Percentiles rank a stretch among this genome's conserved stretches.
Conservation (phyloP, 2,113 vertebrate genomes). For the Mus musculus region GRCm39 chr2:129877001-129877500, state of each 20-base stretch:
- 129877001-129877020: neutral
- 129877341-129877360: neutral
- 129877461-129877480: too few relatives aligned
- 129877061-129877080: neutral
- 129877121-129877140: constrained; percentile 49
- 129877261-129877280: neutral
- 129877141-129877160: neutral
- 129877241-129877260: neutral
- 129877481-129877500: neutral
- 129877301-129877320: neutral
- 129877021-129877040: neutral
- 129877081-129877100: neutral
- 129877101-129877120: neutral
- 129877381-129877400: neutral
- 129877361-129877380: neutral
- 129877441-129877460: too few relatives aligned
- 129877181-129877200: neutral
- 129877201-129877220: neutral
- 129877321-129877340: neutral
- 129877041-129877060: neutral
- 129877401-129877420: neutral
- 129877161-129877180: neutral
- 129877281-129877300: neutral
- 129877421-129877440: neutral
- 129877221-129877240: neutral